phyloP scores from a whole-genome alignment of 35 echinoderm and acorn worm genomes.

The Anneissia japonica region DNA sequence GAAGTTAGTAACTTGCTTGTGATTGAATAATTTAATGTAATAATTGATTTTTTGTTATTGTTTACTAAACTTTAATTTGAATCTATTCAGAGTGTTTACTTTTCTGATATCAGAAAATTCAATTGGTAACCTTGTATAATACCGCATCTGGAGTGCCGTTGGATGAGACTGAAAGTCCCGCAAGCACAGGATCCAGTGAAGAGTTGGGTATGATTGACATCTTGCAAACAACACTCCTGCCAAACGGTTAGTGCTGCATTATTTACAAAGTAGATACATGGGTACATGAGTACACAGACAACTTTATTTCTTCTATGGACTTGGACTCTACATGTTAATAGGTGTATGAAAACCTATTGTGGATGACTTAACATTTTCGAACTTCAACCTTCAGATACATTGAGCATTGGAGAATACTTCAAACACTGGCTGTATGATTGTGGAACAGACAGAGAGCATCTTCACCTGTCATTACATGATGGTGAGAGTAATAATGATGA shows the following conservation, averaged over 20 bases:
- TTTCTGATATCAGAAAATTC: neutral
- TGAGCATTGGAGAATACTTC: slow-evolving; percentile 71
- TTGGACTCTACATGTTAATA: no score
- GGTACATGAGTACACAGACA: no score
- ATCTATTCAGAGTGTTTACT: no score
- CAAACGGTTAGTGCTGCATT: neutral
- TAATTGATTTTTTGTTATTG: no score
- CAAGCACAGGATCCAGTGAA: neutral
- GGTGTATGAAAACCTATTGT: no score
- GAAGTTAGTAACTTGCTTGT: no score
- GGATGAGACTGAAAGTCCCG: neutral
- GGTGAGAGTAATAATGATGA: no score
- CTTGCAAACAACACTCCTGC: neutral
- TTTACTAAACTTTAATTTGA: no score
- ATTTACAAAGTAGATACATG: no score
- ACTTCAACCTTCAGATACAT: slow-evolving; percentile 62
- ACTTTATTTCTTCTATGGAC: no score
- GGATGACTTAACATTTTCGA: no score
- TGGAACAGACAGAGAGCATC: slow-evolving; percentile 76
- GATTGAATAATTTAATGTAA: no score
- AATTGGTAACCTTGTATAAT: neutral
- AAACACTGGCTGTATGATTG: slow-evolving; percentile 77
- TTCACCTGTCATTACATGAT: slow-evolving; percentile 40
- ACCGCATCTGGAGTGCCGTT: neutral
- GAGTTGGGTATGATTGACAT: neutral